Base-by-base conservation (phyloP, 2,888 invertebrate genomes). In the Lumbricus terrestris region DNA sequence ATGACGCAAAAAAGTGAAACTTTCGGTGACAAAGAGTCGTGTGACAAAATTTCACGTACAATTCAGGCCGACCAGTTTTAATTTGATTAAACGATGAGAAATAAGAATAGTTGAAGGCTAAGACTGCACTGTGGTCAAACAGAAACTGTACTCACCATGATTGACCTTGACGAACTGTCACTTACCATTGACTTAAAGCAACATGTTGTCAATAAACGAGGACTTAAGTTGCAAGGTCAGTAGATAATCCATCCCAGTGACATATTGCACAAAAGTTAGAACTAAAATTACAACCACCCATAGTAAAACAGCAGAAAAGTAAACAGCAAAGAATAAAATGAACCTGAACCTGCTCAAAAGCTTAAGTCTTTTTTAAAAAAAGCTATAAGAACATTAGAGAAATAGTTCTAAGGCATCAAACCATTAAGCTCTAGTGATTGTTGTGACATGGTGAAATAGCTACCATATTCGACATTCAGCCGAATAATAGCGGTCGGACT, bases 241-340 rank as follows among this genome's bases (percentile, higher is more conserved):
- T 69, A 69, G 69, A 69, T 69, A n/a, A 69, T 69, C 85, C 85
- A 85, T 83, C 83, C 34, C 18, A 85, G 85, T 85, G 18, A 37
- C 85, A 85, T 34, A 35, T 20, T 35, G 37, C 29, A 35, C 35
- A 34, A 33, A 23, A 85, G 20, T 29, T 37, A 85, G 85, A 85
- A 85, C 85, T 85, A 85, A 85, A 85, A 85, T 85, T 85, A 37
- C 85, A 85, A 85, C 20, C 85, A 85, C 85, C 85, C 85, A 85
- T 35, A n/a, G 85, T 35, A 85, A 85, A 35, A 69, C 69, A 69
- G n/a, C n/a, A 69, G n/a, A n/a, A 69, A 47, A 16, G 54, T 54
- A 23, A 54, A 54, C 54, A 69, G n/a, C 2, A n/a, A 29, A 69
- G 69, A 69, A 69, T 69, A n/a, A 69, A n/a, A 16, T n/a, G 3